phyloP scores from a whole-genome alignment of 2,113 vertebrate species.

The Microtus pennsylvanicus region DNA sequence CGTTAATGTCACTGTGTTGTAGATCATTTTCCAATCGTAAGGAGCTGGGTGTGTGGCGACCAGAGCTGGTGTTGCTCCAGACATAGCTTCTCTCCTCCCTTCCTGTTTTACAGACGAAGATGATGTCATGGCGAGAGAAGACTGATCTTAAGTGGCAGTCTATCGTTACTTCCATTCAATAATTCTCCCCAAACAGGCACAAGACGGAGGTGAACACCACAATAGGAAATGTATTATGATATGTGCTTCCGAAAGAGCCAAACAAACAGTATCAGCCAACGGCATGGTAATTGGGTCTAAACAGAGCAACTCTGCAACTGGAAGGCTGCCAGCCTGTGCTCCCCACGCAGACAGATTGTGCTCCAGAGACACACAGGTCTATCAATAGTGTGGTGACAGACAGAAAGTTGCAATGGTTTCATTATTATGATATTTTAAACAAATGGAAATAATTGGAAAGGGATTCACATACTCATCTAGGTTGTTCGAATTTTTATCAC shows the following conservation, averaged over 20 bases:
- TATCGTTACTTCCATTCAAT: constrained; percentile 60
- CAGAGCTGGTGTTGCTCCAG: neutral
- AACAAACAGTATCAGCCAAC: neutral
- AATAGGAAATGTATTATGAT: neutral
- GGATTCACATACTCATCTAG: neutral
- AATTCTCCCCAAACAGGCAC: constrained; percentile 40
- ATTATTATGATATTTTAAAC: neutral
- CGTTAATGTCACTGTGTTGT: too few species aligned
- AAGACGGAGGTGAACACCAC: neutral
- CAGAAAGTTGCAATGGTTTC: neutral
- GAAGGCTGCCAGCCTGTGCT: neutral
- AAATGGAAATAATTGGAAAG: neutral
- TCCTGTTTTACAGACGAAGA: constrained; percentile 67
- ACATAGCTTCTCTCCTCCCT: constrained; percentile 4
- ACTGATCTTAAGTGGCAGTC: neutral
- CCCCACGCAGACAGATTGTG: neutral
- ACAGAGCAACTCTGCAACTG: neutral
- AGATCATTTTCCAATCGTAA: neutral
- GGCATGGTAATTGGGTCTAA: neutral
- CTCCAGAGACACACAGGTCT: neutral
- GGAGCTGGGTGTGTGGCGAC: neutral
- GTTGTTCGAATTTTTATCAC: neutral
- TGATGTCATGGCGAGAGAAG: constrained; percentile 33
- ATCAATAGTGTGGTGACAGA: neutral
- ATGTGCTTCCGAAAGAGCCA: constrained; percentile 26